phyloP scores from a whole-genome alignment of 2,113 vertebrate species.

The Nycticorax nycticorax region DNA sequence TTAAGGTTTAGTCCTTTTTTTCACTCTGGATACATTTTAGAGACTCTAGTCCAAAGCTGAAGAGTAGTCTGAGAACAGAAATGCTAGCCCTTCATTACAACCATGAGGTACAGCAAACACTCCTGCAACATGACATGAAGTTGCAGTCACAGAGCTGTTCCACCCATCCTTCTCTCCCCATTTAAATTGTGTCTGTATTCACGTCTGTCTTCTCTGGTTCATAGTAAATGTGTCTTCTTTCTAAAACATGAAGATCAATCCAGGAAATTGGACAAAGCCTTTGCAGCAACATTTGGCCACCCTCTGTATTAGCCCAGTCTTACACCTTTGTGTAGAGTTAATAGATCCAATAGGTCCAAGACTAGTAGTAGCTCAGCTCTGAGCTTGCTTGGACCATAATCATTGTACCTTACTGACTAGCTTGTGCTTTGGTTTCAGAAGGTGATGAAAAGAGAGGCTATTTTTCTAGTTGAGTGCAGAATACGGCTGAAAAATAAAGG shows the following conservation, averaged over 20 bases:
- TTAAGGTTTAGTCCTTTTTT: neutral
- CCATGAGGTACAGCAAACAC: neutral
- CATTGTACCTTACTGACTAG: neutral
- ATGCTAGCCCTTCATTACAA: accelerated
- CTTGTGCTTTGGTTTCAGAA: neutral
- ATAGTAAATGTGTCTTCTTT: neutral
- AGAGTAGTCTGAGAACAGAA: neutral
- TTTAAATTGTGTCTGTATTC: neutral
- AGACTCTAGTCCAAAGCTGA: neutral
- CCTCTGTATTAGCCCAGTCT: neutral
- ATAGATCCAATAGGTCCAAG: neutral
- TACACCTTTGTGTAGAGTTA: neutral
- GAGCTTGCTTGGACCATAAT: neutral
- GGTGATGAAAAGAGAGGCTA: neutral
- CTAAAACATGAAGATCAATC: neutral
- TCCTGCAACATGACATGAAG: neutral
- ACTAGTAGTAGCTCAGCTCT: neutral
- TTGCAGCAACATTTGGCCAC: neutral
- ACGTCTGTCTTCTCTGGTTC: neutral
- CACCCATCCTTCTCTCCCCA: neutral
- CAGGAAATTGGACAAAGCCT: neutral
- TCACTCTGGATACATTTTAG: neutral
- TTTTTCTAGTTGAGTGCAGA: neutral
- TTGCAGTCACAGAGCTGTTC: neutral
- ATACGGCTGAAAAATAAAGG: neutral